Base-by-base conservation (phyloP, 1,140 invertebrate genomes). In the Micrasema longulum region DNA sequence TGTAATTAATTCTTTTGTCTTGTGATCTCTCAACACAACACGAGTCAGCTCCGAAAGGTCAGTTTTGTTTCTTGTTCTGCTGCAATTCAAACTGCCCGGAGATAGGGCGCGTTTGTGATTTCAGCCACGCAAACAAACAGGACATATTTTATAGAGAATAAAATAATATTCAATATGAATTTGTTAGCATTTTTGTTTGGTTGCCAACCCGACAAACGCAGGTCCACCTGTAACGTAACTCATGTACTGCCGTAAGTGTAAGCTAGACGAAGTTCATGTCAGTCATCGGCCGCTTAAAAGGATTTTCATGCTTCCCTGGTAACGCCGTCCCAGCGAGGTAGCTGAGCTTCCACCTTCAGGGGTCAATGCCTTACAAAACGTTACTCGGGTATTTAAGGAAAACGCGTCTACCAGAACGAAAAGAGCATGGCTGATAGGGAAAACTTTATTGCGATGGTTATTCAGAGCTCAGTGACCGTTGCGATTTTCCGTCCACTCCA, bases 1-100 rank as follows among this genome's bases (percentile, higher is more conserved):
- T 22, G 16, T 64, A 64, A 64, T 64, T 48, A 64, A 64, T 64
- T 64, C 60, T 47, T 64, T 64, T 64, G 60, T 64, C 16, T 60
- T 60, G 38, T 14, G 43, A 31, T 31, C 22, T 64, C 43, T 31
- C 60, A 64, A 64, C 60, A 31, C 60, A 64, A 64, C 60, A 31
- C 60, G 60, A 64, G 22, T 31, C 57, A 43, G 60, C 41, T 64
- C 31, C 41, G 38, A 64, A 64, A 64, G 38, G 41, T 64, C 60
- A 64, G 60, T 64, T 64, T 47, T 47, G 60, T 45, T 47, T 64
- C 41, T 64, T 12, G n/a, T 62, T 1, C 16, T 26, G 43, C 60
- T 10, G 11, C 16, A 14, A 12, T 47, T 47, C 20, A 22, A 22
- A 20, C 31, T 31, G 22, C 12, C 43, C 20, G 43, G 16, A 16